These are phyloP conservation scores for Oopsacas minuta DNA, from an alignment of 37 sponge, comb jelly and placozoan species.

Conservation along the genomic window DNA sequence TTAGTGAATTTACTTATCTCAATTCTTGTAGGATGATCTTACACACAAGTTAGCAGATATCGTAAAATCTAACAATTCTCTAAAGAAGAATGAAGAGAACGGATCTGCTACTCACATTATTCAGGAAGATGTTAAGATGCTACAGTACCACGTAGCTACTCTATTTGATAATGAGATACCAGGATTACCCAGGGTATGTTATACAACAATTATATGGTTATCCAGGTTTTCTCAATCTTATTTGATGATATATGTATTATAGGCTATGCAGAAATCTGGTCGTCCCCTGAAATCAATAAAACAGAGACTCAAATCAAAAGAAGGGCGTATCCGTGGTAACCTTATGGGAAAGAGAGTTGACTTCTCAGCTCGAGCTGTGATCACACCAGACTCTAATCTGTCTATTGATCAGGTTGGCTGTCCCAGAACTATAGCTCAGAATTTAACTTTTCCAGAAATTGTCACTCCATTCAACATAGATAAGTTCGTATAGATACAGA, in stretches of 20 bases:
- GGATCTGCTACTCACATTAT: slow-evolving; percentile 98
- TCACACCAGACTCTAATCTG: slow-evolving; percentile 94
- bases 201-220: neutral
- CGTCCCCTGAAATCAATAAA: slow-evolving; percentile 93
- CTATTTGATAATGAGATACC: slow-evolving; percentile 94
- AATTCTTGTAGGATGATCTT: slow-evolving; percentile 65
- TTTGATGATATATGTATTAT: neutral
- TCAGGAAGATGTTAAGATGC: slow-evolving; percentile 83
- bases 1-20: neutral
- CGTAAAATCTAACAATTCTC: slow-evolving; percentile 91
- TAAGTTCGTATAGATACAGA: slow-evolving; percentile 37
- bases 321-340: slow-evolving; percentile 95
- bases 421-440: slow-evolving; percentile 92
- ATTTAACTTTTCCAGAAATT: slow-evolving; percentile 91
- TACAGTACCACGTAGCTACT: slow-evolving; percentile 96
- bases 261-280: slow-evolving; percentile 87
- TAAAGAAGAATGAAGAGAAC: slow-evolving; percentile 83
- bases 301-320: slow-evolving; percentile 90
- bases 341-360: slow-evolving; percentile 99
- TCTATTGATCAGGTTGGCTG: slow-evolving; percentile 93
- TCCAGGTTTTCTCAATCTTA: neutral
- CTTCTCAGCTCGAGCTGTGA: slow-evolving; percentile 97
- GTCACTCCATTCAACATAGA: slow-evolving; percentile 97
- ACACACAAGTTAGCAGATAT: slow-evolving; percentile 97
- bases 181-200: slow-evolving; percentile 65